Conservation (phyloP, 2,113 vertebrate genomes). For the Salvelinus fontinalis region DNA sequence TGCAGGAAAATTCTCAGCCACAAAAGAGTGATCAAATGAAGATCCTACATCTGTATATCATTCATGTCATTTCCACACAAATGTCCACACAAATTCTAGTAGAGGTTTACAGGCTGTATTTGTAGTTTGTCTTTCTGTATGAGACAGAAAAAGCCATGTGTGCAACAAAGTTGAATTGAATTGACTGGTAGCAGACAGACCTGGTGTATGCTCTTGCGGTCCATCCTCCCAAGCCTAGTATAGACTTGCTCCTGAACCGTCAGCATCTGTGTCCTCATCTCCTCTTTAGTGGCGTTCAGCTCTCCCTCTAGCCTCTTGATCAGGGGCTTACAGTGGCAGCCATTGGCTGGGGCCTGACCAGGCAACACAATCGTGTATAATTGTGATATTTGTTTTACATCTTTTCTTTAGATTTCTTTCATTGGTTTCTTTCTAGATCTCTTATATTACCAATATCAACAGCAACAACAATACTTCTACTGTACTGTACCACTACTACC, state of each 20-base stretch:
- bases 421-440: neutral
- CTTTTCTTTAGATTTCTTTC: neutral
- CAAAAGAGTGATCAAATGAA: too few species aligned
- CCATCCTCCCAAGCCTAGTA: conserved; percentile 79
- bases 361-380: neutral
- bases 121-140: neutral
- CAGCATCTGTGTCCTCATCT: conserved; percentile 83
- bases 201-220: conserved; percentile 82
- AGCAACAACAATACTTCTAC: neutral
- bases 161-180: neutral
- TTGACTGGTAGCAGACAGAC: conserved; percentile 55
- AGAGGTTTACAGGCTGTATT: too few species aligned
- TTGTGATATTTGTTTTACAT: neutral
- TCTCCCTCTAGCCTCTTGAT: conserved; percentile 85
- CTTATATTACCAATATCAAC: neutral
- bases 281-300: conserved; percentile 82
- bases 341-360: conserved; percentile 80
- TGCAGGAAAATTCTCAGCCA: too few species aligned
- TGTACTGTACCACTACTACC: too few species aligned
- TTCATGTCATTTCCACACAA: too few species aligned
- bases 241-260: conserved; percentile 84
- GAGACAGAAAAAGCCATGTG: too few species aligned
- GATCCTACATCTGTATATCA: too few species aligned
- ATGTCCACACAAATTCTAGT: too few species aligned
- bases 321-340: conserved; percentile 85